Conservation (phyloP, 1,140 invertebrate genomes). For the Lepidurus apus region DNA sequence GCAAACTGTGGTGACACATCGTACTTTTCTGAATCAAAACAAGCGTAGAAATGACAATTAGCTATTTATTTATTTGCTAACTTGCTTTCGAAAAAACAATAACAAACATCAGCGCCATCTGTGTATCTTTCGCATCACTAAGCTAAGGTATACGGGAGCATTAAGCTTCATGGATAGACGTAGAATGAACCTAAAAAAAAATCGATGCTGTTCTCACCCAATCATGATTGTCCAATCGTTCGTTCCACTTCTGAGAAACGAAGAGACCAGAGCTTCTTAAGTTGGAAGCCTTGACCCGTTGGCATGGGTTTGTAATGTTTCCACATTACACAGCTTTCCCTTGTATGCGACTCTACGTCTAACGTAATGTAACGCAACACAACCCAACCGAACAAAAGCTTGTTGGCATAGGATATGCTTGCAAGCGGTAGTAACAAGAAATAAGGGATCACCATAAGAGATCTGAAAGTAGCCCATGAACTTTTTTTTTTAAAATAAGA, state of each 20-base stretch:
- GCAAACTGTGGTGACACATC: too few species aligned
- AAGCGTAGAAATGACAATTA: too few species aligned
- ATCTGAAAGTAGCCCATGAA: conserved; percentile 14
- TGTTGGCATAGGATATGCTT: not conserved
- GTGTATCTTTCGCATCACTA: too few species aligned
- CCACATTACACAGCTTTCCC: not conserved
- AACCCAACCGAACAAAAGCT: not conserved
- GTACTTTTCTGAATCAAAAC: too few species aligned
- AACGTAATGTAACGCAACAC: not conserved
- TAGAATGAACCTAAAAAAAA: too few species aligned
- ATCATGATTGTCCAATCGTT: not conserved
- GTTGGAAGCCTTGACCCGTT: conserved; percentile 21
- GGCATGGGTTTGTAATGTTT: conserved; percentile 13
- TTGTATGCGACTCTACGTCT: not conserved
- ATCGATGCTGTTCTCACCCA: too few species aligned
- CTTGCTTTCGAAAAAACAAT: too few species aligned
- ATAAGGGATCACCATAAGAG: not conserved
- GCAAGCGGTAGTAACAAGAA: not conserved
- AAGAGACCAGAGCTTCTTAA: not conserved
- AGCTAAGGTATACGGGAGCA: too few species aligned
- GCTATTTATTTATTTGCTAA: too few species aligned
- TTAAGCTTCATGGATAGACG: too few species aligned
- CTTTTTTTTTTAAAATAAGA: not conserved
- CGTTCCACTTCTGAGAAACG: conserved; percentile 10
- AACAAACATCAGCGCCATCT: too few species aligned